phyloP scores from a whole-genome alignment of 2,113 vertebrate genomes.

The Engraulis encrasicolus region DNA sequence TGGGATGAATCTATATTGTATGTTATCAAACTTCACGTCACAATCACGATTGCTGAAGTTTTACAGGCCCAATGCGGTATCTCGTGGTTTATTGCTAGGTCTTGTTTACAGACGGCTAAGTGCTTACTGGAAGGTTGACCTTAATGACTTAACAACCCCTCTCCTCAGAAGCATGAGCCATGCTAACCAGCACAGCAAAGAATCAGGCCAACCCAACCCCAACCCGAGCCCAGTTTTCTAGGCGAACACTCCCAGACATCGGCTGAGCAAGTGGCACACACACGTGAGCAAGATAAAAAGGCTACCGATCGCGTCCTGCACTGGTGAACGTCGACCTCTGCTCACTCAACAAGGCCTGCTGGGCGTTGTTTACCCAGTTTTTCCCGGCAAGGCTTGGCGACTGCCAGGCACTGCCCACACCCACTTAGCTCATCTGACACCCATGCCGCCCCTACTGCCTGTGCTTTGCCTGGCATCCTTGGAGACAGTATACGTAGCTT shows the following conservation, averaged over 20 bases:
- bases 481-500: no score
- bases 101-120: constrained; percentile 29
- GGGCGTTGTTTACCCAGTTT: neutral
- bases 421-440: neutral
- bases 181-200: no score
- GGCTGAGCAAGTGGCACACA: neutral
- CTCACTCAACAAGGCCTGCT: neutral
- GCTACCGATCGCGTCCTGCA: neutral
- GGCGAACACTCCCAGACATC: neutral
- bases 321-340: neutral
- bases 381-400: neutral
- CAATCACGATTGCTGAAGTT: neutral
- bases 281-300: neutral
- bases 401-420: neutral
- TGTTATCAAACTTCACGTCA: neutral
- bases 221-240: no score
- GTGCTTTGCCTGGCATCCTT: neutral
- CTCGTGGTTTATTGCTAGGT: neutral
- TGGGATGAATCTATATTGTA: neutral
- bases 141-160: constrained; percentile 24
- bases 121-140: neutral
- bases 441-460: no score
- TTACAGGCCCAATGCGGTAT: neutral
- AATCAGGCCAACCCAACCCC: neutral
- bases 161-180: neutral